A percentile compares a stretch with the other conserved stretches of the same genome.
Conservation (phyloP, 2,888 invertebrate genomes). For the Dolichomitus sp. region DNA sequence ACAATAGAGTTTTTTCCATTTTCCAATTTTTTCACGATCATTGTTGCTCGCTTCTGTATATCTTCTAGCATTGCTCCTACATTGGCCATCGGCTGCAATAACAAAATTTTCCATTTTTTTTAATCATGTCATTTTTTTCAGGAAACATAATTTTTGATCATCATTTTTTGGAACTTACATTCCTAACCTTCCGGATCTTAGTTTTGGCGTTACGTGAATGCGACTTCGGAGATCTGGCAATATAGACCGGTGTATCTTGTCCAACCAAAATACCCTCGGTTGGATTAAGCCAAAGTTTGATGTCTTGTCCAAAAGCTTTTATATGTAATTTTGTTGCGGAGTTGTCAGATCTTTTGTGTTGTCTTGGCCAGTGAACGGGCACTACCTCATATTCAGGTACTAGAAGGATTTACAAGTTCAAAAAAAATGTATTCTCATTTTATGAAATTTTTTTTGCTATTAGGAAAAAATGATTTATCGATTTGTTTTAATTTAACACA, state of each 20-base stretch:
- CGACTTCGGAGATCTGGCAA: not conserved
- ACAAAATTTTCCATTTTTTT: not conserved
- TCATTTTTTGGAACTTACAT: not conserved
- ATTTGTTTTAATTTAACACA: no score
- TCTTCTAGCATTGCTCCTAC: not conserved
- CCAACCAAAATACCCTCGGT: not conserved
- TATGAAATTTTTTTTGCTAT: no score
- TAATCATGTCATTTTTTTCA: not conserved
- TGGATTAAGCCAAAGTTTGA: not conserved
- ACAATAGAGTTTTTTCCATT: not conserved
- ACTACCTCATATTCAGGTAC: not conserved
- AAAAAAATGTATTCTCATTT: not conserved
- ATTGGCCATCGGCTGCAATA: not conserved
- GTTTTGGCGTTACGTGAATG: not conserved
- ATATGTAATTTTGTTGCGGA: not conserved
- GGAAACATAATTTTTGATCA: not conserved
- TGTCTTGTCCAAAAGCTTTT: not conserved
- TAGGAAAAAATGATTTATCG: no score
- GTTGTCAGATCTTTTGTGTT: not conserved
- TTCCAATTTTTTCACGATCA: not conserved
- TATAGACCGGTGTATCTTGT: not conserved
- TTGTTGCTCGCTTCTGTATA: not conserved
- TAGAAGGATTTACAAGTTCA: not conserved
- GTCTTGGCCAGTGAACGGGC: not conserved
- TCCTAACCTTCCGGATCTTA: not conserved